Base-by-base conservation (phyloP, 1,140 invertebrate species). In the Eupristina koningsbergeri region DNA sequence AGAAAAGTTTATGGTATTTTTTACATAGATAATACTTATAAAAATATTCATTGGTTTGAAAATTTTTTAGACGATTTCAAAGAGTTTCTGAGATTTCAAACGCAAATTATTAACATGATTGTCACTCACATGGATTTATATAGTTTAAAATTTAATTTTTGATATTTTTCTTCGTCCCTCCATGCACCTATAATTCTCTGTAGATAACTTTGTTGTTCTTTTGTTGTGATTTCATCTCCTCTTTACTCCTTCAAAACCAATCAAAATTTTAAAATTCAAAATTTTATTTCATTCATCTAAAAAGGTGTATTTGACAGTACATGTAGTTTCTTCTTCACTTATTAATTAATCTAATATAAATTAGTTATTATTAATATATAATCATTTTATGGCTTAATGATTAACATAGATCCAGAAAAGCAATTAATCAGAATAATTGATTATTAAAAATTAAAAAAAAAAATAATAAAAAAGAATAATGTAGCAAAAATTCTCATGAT, bases 81-180 rank as follows among this genome's bases (percentile, higher is more conserved):
- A 79, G 76, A 22, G 8, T 36, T 29, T 36, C 22, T 34, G 53
- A 77, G 76, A n/a, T 45, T 79, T 41, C 76, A 45, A 67, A 79
- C 47, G 76, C 61, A 47, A 79, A 67, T 79, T 61, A 22, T n/a
- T 47, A 6, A 45, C 41, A 50, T 47, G 22, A 47, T 8, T 29
- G 45, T 9, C 71, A 47, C 50, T 41, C 76, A 67, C 64, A 79
- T 41, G 45, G 61, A 39, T 67, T 79, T n/a, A n/a, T n/a, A n/a
- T n/a, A n/a, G n/a, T n/a, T n/a, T n/a, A n/a, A 79, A 79, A 79
- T 61, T 79, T 79, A 47, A 64, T 36, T 79, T 79, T 79, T 79
- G 36, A 79, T 67, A 61, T 61, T 39, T 64, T 53, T 53, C 22
- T 31, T 53, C 26, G 8, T 34, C 63, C 19, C 63, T 17, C 34